Evolutionary conservation across 2,113 vertebrate species (phyloP).

Genomic region (Nettapus auritus): DNA sequence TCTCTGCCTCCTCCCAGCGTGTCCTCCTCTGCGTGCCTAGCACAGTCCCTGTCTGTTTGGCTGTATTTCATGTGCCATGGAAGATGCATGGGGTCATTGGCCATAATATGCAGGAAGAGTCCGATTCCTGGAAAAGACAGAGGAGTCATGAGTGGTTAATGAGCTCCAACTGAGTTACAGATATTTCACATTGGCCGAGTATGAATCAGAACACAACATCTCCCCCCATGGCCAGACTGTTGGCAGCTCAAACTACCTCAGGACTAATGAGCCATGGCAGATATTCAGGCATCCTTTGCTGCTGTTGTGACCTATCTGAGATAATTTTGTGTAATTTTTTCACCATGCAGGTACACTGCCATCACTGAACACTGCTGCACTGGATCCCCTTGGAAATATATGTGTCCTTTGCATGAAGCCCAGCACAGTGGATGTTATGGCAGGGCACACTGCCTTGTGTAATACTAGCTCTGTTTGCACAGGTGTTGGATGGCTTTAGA

Average conservation of each 20-base stretch:
- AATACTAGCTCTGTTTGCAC: conserved; percentile 19
- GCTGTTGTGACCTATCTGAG: background rate
- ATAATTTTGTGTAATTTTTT: background rate
- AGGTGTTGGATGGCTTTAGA: background rate
- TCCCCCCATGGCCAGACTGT: accelerated
- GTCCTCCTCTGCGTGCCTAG: background rate
- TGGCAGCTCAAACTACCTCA: background rate
- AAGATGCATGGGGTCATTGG: background rate
- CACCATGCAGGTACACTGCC: background rate
- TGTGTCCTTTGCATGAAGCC: background rate
- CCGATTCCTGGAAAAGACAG: background rate
- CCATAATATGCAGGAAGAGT: background rate
- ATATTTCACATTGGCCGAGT: background rate
- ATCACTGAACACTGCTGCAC: background rate
- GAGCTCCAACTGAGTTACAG: background rate
- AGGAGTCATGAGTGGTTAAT: background rate
- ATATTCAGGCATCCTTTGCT: background rate
- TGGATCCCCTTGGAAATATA: background rate
- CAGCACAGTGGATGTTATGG: background rate
- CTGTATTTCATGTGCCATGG: background rate
- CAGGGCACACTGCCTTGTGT: background rate
- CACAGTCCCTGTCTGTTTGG: background rate
- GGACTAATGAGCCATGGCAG: background rate
- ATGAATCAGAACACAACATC: background rate
- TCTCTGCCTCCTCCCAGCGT: background rate